A percentile compares a stretch with the other conserved stretches of the same genome.
phyloP scores from a whole-genome alignment of 37 sponge, comb jelly and placozoan genomes.

The Crambe crambe region DNA sequence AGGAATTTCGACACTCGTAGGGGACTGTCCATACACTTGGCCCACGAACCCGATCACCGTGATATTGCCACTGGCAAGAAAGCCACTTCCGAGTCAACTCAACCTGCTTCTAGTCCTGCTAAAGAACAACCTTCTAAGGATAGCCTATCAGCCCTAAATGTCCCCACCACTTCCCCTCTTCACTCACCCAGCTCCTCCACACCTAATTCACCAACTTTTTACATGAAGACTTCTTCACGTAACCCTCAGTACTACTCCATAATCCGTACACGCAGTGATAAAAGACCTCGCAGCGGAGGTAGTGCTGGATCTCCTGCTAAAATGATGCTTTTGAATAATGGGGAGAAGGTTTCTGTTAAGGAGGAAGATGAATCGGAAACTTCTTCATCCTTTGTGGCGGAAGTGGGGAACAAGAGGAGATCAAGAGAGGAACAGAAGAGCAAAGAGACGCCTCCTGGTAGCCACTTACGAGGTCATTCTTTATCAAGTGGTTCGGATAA shows the following conservation, averaged over 20 bases:
- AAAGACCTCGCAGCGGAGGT: conserved; percentile 5
- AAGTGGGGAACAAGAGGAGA: background rate
- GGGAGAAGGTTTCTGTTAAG: conserved; percentile 6
- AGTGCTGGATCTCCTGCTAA: conserved; percentile 6
- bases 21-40: conserved; percentile 28
- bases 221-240: conserved; percentile 32
- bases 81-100: background rate
- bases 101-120: background rate
- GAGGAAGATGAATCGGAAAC: conserved; percentile 3
- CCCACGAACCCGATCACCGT: conserved; percentile 19
- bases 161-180: background rate
- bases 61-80: background rate
- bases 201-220: conserved; percentile 21
- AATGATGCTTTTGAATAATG: conserved; percentile 12
- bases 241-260: conserved; percentile 44
- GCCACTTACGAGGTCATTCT: background rate
- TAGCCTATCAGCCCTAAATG: background rate
- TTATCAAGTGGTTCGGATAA: background rate
- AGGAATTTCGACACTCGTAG: conserved; percentile 18
- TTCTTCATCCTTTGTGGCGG: background rate
- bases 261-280: conserved; percentile 28
- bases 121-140: background rate
- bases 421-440: conserved; percentile 12
- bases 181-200: background rate
- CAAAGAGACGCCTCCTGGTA: background rate